These are phyloP conservation scores for Emmelina monodactyla DNA, from an alignment of 2,888 invertebrate species.

Conservation along the genomic window DNA sequence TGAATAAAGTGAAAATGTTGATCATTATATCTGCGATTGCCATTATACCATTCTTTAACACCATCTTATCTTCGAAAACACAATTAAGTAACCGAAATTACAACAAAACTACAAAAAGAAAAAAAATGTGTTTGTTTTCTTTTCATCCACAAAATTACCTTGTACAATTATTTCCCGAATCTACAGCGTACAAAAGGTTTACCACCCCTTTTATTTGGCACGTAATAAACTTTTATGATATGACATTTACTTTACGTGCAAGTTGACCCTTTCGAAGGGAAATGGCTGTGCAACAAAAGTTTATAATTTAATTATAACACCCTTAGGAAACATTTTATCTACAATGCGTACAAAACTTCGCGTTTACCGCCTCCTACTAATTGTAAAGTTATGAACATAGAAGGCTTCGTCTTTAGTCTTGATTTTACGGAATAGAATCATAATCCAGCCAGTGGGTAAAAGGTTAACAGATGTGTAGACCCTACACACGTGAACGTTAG, in stretches of 20 bases:
- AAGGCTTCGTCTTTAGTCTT: not conserved
- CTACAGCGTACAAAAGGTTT: conserved; percentile 36
- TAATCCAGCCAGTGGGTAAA: too few relatives aligned
- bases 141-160: not conserved
- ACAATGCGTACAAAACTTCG: conserved; percentile 9
- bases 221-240: conserved; percentile 61
- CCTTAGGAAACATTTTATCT: conserved; percentile 48
- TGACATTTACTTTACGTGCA: conserved; percentile 50
- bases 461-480: too few relatives aligned
- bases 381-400: not conserved
- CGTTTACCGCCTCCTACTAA: too few relatives aligned
- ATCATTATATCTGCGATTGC: too few relatives aligned
- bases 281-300: conserved; percentile 37
- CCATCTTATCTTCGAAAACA: too few relatives aligned
- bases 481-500: too few relatives aligned
- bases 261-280: conserved; percentile 48
- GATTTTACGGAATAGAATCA: too few relatives aligned
- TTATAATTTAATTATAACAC: conserved; percentile 64
- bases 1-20: too few relatives aligned
- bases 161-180: not conserved
- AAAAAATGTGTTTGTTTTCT: too few relatives aligned
- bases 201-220: conserved; percentile 60
- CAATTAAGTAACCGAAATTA: too few relatives aligned
- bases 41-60: too few relatives aligned
- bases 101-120: too few relatives aligned